Evolutionary conservation across 2,113 vertebrate genomes (phyloP), one percentile per base, ranked within the genome.

Genomic region (Pachypanchax playfairii): DNA sequence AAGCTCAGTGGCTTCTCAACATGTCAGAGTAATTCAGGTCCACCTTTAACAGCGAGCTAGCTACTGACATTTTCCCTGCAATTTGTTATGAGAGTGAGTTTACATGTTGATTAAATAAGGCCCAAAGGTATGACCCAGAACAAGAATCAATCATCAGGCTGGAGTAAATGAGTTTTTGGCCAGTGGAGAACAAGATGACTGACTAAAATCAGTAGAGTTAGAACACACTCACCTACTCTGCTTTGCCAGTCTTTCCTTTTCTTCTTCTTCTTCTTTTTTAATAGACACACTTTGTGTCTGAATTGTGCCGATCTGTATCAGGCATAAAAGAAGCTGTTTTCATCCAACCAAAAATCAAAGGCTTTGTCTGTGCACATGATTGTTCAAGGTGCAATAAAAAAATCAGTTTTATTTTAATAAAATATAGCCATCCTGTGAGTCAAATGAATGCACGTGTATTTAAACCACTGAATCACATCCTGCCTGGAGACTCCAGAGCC

Each of bases 21-120:
- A 84, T 86, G 86, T 85, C 82, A 81, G 76, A 84, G 64, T 77
- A 88, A 87, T 86, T 75, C 78, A 57, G 72, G 65, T 73, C 72
- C 76, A 72, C 39, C 59, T 79, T 72, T 74, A 21, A 53, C 52
- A 67, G 59, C 36, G 47, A 73, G 63, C 58, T 73, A 79, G 81
- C 87, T 82, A 75, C 75, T 80, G 87, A 70, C 72, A 86, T 89
- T 89, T 90, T 85, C 61, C 62, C 78, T 85, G 62, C 87, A 75
- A 85, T 90, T 84, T 87, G 83, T 88, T 89, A 79, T 84, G 65
- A 73, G 71, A 80, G 73, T 77, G 85, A 84, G 82, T 91, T 90
- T 85, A 89, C 87, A 85, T 91, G 87, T 90, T 84, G 79, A 88
- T 88, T 91, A 88, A 91, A 90, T 89, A 85, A 91, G 77, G 83